Base-by-base conservation (phyloP, 2,888 invertebrate species). In the Lasioglossum pauxillum region DNA sequence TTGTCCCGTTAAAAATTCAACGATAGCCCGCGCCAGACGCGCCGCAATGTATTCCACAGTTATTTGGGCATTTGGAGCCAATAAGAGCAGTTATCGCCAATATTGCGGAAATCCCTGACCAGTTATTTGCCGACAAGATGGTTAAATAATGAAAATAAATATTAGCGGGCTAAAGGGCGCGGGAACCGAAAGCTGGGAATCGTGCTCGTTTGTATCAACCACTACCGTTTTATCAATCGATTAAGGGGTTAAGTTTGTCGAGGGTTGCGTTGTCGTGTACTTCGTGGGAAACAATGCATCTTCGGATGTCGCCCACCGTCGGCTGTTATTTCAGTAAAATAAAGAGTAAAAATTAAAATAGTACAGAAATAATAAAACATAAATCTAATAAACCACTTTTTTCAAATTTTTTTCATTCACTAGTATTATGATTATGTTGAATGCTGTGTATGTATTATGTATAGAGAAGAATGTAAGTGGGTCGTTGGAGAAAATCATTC, bases 1-100 rank as follows among this genome's bases (percentile, higher is more conserved):
- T 84, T 79, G 84, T 75, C 71, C 80, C 60, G 88, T 88, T 88
- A 88, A 88, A 88, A 88, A 88, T 88, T 84, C 88, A 88, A 84
- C 88, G 82, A 87, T 78, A 84, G 64, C 53, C 78, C 49, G 44
- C 38, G 71, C 75, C 80, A 83, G 87, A 53, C 83, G 53, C 80
- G 78, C 73, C 75, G 67, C 80, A 60, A 75, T 77, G 79, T 78
- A 83, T 88, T 82, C 84, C 76, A 82, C 88, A 75, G 80, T 87
- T 87, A 88, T 87, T 87, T 46, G 77, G 73, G 57, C 71, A 77
- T 82, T 84, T 76, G 49, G 71, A 82, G 44, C 69, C 72, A 57
- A 72, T 80, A 82, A 84, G 88, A 78, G 76, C 79, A 84, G 84
- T 80, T 87, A 82, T 80, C 82, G 75, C 19, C 84, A 73, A 75